A percentile compares a stretch with the other conserved stretches of the same genome.
Conservation (phyloP, 2,113 vertebrate genomes). For the Leptodactylus fuscus region DNA sequence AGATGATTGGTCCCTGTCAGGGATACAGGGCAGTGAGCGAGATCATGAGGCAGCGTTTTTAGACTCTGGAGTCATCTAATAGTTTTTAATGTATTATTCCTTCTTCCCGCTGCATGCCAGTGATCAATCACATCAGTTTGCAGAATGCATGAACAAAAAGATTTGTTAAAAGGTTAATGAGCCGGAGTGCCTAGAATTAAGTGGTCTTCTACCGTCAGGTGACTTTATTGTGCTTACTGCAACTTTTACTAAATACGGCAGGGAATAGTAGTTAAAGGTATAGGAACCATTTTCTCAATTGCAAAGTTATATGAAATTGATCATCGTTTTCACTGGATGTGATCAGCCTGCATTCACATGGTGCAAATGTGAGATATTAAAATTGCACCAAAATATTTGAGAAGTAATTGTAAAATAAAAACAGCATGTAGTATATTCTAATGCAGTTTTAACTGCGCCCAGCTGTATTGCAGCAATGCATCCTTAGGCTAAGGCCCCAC, state of each 20-base stretch:
- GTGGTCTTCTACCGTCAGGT: not conserved
- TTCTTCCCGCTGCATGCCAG: not conserved
- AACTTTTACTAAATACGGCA: not conserved
- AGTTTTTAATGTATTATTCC: constrained; percentile 8
- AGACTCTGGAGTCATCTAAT: not conserved
- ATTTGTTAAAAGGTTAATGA: constrained; percentile 13
- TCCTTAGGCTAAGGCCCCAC: too few species aligned
- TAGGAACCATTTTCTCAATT: too few species aligned
- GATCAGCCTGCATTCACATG: too few species aligned
- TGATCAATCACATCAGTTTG: not conserved
- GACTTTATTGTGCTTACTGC: not conserved
- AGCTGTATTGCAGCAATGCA: too few species aligned
- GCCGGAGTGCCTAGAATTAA: not conserved
- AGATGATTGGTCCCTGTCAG: not conserved
- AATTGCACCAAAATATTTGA: too few species aligned
- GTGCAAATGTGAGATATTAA: too few species aligned
- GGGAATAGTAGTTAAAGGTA: too few species aligned
- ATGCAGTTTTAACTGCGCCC: too few species aligned
- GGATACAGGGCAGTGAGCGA: not conserved
- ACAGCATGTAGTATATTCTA: too few species aligned
- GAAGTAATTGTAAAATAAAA: too few species aligned
- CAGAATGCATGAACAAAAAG: not conserved
- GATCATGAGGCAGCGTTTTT: not conserved
- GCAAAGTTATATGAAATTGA: too few species aligned
- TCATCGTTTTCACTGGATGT: too few species aligned